Percentiles rank a stretch among this genome's conserved stretches.
Evolutionary conservation across 2,888 invertebrate species (phyloP).

Genomic region (Cryptops parisi): DNA sequence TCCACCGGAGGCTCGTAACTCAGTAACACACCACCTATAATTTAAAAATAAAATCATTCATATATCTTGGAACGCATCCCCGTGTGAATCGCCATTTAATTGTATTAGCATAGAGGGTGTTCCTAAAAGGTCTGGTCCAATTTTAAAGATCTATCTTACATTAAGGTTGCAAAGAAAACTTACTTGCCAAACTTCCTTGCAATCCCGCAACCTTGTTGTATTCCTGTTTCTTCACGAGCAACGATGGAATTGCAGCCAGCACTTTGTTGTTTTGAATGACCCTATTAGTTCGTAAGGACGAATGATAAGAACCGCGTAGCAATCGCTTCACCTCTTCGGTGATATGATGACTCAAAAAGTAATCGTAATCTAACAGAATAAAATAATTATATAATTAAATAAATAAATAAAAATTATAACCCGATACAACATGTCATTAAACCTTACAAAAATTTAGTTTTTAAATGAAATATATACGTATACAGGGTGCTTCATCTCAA

Average conservation of each 20-base stretch:
- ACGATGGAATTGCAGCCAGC: neutral
- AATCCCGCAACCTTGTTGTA: constrained; percentile 6
- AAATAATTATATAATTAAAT: no score
- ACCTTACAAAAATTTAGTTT: no score
- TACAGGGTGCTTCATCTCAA: no score
- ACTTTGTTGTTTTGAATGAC: constrained; percentile 3
- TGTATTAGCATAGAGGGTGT: no score
- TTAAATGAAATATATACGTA: no score
- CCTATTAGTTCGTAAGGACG: neutral
- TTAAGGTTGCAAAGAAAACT: neutral
- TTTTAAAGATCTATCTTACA: neutral
- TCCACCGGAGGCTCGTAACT: constrained; percentile 9
- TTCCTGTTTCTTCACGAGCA: constrained; percentile 8
- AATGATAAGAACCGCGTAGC: constrained; percentile 8
- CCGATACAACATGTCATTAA: no score
- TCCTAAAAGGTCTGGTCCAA: no score
- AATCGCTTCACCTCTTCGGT: constrained; percentile 5
- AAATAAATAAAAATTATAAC: no score
- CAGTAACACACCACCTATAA: constrained; percentile 10
- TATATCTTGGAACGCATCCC: no score
- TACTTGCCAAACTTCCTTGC: constrained; percentile 8
- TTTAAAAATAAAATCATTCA: no score
- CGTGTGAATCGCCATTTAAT: neutral
- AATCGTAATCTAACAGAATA: constrained; percentile 7
- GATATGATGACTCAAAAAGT: neutral